These are phyloP conservation scores for Zaprionus lineosus DNA, from an alignment of 2,888 invertebrate species.

Conservation along the genomic window DNA sequence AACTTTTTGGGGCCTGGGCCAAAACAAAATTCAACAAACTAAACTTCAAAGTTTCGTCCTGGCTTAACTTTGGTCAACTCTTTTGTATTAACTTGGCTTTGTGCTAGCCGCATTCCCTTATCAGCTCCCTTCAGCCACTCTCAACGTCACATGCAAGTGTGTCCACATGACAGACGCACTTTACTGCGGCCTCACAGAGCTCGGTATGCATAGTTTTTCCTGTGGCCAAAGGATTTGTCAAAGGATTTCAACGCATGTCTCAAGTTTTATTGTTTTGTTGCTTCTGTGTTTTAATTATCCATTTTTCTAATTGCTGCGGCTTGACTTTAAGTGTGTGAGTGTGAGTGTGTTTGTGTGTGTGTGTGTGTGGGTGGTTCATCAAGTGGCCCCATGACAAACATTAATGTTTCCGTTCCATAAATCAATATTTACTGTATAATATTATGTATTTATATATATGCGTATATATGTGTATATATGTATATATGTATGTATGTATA, in stretches of 20 bases:
- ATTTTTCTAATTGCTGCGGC: too few species aligned
- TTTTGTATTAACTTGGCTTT: constrained; percentile 45
- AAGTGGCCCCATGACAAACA: too few species aligned
- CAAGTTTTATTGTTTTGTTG: constrained; percentile 23
- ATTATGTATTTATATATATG: background rate
- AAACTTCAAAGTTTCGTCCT: constrained; percentile 27
- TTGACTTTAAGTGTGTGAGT: too few species aligned
- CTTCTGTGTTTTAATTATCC: too few species aligned
- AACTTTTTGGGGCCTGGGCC: constrained; percentile 28
- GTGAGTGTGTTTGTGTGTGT: too few species aligned
- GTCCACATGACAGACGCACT: constrained; percentile 33
- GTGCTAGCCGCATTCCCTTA: background rate
- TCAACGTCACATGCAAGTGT: constrained; percentile 11
- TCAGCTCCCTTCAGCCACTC: background rate
- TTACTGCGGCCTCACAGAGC: constrained; percentile 16
- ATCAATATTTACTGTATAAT: too few species aligned
- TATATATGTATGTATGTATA: background rate
- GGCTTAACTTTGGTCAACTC: constrained; percentile 28
- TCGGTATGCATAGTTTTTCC: constrained; percentile 21
- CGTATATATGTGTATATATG: background rate
- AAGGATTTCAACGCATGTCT: constrained; percentile 14
- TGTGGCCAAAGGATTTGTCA: constrained; percentile 30
- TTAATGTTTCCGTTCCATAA: too few species aligned
- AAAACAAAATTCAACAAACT: constrained; percentile 37
- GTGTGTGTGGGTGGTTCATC: too few species aligned